Base-by-base conservation (phyloP, 2,888 invertebrate genomes). In the Fragum fragum region DNA sequence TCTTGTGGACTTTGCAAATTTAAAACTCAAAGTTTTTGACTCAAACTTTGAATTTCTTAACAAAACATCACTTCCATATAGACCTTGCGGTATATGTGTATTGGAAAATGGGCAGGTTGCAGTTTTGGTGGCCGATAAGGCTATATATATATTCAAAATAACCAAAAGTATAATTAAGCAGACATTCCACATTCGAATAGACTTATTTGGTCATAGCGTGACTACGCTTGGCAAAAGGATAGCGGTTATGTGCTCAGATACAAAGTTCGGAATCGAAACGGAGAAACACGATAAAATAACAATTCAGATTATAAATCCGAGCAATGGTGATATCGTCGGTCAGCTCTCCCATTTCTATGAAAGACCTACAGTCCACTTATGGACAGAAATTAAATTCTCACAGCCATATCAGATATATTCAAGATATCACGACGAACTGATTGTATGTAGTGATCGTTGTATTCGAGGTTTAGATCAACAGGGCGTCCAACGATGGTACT, bases 11-110 rank as follows among this genome's bases (percentile, higher is more conserved):
- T 63, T 32, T 32, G 63, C n/a, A 18, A 63, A 63, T 21, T 32
- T 28, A 36, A 63, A 63, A 9, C 14, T 63, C 16, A 63, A 63
- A 18, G 63, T 63, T 36, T 63, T 63, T 36, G 63, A 63, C n/a
- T 28, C n/a, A 6, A 63, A 32, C 28, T 63, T 63, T 18, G 18
- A 1, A 0, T 29, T 36, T 63, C 32, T 63, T n/a, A 32, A 32
- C n/a, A 32, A 36, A 18, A 63, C 32, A n/a, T n/a, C 32, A 21
- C 36, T 63, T 16, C 1, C 26, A n/a, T 14, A 32, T 9, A 63
- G 36, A 7, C 63, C 63, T 1, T 32, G 32, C n/a, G n/a, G 63
- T 36, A 9, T 63, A 7, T 63, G 63, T 28, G 28, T 11, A n/a
- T 0, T 36, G 36, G n/a, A 36, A 6, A n/a, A 2, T 63, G 28